Evolutionary conservation across 2,888 invertebrate genomes (phyloP).

Genomic region (Shargacucullia verbasci): DNA sequence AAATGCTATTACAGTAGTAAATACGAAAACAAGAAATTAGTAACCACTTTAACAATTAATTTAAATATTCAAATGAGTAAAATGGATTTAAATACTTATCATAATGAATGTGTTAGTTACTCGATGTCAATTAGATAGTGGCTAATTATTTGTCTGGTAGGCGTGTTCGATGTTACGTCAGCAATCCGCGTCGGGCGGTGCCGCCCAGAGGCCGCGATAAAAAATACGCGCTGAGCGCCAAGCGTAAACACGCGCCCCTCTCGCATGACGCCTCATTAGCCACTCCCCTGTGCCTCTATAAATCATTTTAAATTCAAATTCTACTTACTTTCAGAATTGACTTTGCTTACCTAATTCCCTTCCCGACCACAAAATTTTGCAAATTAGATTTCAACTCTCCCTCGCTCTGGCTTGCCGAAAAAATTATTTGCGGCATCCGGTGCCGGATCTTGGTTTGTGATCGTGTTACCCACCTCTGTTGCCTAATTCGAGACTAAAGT

Average conservation of each 20-base stretch:
- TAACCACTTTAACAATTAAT: conserved; percentile 8
- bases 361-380: conserved; percentile 82
- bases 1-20: too few relatives aligned
- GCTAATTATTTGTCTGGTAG: conserved; percentile 66
- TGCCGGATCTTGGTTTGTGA: conserved; percentile 68
- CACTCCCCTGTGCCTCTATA: conserved; percentile 86
- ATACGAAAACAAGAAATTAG: neutral
- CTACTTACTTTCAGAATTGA: conserved; percentile 87
- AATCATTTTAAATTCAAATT: conserved; percentile 89
- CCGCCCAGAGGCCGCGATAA: conserved; percentile 77
- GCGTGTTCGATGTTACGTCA: conserved; percentile 74
- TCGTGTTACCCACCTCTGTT: conserved; percentile 67
- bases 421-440: conserved; percentile 78
- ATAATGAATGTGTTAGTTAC: conserved; percentile 30
- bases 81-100: conserved; percentile 28
- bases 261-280: conserved; percentile 88
- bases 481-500: too few relatives aligned
- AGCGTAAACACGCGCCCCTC: conserved; percentile 86
- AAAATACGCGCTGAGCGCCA: conserved; percentile 74
- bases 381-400: conserved; percentile 85
- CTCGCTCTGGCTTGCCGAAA: conserved; percentile 72
- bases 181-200: conserved; percentile 60
- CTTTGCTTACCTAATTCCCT: conserved; percentile 86
- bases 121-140: conserved; percentile 56
- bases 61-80: conserved; percentile 16